These are phyloP conservation scores for Strigamia maritima DNA, from an alignment of 2,888 invertebrate genomes.

Conservation along the genomic window DNA sequence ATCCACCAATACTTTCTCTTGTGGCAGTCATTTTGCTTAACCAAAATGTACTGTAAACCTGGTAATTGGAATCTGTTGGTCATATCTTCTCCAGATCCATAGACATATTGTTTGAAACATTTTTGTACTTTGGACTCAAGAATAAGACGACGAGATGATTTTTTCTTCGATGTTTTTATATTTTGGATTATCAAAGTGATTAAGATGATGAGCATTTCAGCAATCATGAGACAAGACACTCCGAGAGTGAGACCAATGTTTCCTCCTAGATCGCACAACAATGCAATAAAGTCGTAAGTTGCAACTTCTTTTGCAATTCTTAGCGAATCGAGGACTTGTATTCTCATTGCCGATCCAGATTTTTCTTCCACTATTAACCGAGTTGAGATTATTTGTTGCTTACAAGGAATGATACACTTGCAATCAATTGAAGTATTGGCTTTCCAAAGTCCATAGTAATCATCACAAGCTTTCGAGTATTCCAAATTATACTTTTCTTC, in stretches of 20 bases:
- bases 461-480: too few species aligned
- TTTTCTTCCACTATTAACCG: background rate
- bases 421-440: background rate
- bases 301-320: background rate
- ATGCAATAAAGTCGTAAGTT: background rate
- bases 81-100: background rate
- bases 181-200: background rate
- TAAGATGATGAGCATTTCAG: background rate
- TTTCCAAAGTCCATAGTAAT: too few species aligned
- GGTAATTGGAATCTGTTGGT: background rate
- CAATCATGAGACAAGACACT: background rate
- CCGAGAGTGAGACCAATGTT: background rate
- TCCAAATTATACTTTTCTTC: too few species aligned
- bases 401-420: background rate
- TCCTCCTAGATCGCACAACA: background rate
- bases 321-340: background rate
- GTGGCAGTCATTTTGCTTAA: background rate
- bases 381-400: background rate
- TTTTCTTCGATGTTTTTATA: background rate
- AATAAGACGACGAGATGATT: background rate
- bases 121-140: background rate
- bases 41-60: background rate
- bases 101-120: background rate
- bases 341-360: background rate
- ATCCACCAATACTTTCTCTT: background rate